These are phyloP conservation scores for Harpalus rufipes DNA, from an alignment of 2,888 invertebrate genomes.

Conservation along the genomic window DNA sequence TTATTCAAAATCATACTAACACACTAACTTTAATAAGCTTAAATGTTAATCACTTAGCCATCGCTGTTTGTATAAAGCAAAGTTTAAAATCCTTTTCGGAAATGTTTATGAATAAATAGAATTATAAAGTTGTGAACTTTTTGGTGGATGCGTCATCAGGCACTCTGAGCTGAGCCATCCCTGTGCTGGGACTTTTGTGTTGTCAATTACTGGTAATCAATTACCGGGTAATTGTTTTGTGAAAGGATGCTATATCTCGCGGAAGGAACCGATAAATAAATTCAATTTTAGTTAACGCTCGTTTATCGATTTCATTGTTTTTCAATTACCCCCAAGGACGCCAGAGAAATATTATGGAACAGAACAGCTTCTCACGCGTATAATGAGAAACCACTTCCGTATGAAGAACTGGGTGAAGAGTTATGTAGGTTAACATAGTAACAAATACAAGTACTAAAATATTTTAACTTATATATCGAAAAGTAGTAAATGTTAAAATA, in stretches of 20 bases:
- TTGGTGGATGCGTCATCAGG: background rate
- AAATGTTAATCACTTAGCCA: no score
- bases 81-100: no score
- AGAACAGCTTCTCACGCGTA: background rate
- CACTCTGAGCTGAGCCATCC: background rate
- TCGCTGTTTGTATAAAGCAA: no score
- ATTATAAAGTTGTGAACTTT: background rate
- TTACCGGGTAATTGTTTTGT: constrained; percentile 49
- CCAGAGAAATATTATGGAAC: background rate
- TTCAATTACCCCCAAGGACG: constrained; percentile 47
- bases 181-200: constrained; percentile 28
- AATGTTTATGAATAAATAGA: background rate
- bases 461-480: no score
- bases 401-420: no score
- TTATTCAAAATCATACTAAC: no score
- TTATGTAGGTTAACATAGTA: no score
- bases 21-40: no score
- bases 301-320: constrained; percentile 59
- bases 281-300: constrained; percentile 60
- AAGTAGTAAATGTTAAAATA: no score
- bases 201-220: constrained; percentile 53
- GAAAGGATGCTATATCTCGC: constrained; percentile 55
- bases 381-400: no score
- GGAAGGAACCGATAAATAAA: constrained; percentile 59
- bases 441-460: no score